phyloP scores from a whole-genome alignment of 1,140 invertebrate species.

The Drosophila ficusphila region DNA sequence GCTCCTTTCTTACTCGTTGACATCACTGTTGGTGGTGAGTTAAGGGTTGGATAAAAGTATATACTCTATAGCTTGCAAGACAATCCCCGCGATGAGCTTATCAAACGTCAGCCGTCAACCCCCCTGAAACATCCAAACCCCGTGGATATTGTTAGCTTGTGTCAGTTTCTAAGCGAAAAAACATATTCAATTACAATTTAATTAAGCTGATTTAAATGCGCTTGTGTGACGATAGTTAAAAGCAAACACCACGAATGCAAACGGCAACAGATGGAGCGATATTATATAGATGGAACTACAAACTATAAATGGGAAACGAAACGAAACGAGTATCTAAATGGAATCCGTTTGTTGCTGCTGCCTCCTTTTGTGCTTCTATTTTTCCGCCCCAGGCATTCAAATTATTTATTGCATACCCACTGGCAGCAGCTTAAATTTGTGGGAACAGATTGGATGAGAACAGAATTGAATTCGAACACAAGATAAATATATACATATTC shows the following conservation, averaged over 20 bases:
- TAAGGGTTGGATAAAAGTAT: neutral
- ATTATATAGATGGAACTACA: conserved; percentile 1
- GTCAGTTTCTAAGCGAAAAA: conserved; percentile 21
- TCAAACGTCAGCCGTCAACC: conserved; percentile 36
- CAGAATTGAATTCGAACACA: neutral
- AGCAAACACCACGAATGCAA: conserved; percentile 6
- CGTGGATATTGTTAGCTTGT: conserved; percentile 4
- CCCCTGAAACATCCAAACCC: neutral
- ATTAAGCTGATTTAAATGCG: conserved; percentile 66
- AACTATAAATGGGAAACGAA: conserved; percentile 31
- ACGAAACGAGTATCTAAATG: conserved; percentile 3
- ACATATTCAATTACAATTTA: conserved; percentile 76
- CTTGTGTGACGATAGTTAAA: conserved; percentile 26
- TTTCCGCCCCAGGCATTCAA: neutral
- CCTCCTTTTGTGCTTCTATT: neutral
- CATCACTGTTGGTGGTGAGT: conserved; percentile 4
- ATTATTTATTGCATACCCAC: conserved; percentile 14
- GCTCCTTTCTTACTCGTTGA: neutral
- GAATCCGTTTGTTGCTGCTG: neutral
- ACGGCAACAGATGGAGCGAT: conserved; percentile 1
- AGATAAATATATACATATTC: too few species aligned
- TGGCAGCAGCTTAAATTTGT: neutral
- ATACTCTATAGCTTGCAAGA: too few species aligned
- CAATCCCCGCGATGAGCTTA: conserved; percentile 44
- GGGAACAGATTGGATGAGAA: neutral